A percentile compares a stretch with the other conserved stretches of the same genome.
These are phyloP conservation scores for Corynorhinus townsendii DNA, from an alignment of 2,113 vertebrate species.

Conservation along the genomic window DNA sequence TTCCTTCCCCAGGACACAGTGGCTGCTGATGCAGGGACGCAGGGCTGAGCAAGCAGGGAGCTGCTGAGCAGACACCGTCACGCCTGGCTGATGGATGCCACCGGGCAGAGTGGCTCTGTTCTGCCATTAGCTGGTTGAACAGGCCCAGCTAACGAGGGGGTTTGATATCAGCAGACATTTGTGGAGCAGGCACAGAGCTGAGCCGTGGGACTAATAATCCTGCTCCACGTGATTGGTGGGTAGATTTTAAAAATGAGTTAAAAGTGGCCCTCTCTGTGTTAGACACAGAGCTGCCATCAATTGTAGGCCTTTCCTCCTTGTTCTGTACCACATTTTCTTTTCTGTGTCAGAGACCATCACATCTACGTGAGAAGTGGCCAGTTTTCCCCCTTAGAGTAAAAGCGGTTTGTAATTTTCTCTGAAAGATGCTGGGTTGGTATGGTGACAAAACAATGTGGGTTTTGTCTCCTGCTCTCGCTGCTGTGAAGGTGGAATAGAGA, in stretches of 20 bases:
- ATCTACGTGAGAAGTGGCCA: neutral
- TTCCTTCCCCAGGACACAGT: neutral
- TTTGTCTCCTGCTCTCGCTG: neutral
- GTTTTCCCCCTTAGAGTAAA: neutral
- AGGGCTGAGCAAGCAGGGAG: neutral
- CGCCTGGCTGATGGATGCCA: neutral
- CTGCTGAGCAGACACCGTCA: neutral
- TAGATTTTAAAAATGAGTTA: neutral
- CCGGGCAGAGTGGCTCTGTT: neutral
- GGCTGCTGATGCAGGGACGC: fast-evolving
- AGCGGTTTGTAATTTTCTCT: neutral
- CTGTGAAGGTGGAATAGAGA: neutral
- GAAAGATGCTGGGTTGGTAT: neutral
- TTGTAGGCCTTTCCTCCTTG: neutral
- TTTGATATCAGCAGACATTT: neutral
- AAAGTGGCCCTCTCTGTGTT: neutral
- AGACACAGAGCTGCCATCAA: neutral
- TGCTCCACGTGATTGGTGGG: neutral
- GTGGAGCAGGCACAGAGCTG: neutral
- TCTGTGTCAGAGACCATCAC: neutral
- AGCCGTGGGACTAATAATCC: neutral
- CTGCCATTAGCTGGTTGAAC: neutral
- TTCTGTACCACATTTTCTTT: neutral
- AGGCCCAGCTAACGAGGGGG: neutral
- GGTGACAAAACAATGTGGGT: neutral